phyloP scores from a whole-genome alignment of 2,888 invertebrate genomes.

The Cheilosia grossa region DNA sequence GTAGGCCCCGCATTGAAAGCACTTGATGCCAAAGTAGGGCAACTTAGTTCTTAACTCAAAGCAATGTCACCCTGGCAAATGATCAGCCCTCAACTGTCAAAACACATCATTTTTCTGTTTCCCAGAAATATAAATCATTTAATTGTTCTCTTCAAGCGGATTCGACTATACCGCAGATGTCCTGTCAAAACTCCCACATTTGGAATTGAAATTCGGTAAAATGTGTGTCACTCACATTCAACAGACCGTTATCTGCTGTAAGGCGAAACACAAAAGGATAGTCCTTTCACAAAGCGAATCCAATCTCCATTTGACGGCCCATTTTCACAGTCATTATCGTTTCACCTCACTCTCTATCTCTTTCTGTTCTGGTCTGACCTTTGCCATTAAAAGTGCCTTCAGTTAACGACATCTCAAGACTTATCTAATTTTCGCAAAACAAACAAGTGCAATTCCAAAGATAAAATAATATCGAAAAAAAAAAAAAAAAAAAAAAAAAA shows the following conservation, averaged over 20 bases:
- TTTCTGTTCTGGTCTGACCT: background rate
- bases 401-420: background rate
- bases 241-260: background rate
- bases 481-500: no score
- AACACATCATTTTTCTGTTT: no score
- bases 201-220: no score
- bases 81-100: no score
- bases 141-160: no score
- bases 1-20: no score
- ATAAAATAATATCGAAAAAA: background rate
- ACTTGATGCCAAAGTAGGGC: no score
- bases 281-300: background rate
- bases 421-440: background rate
- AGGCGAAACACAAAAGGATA: background rate
- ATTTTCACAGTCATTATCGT: background rate
- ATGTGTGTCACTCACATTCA: background rate
- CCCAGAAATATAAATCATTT: no score
- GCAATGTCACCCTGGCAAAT: no score
- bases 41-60: no score
- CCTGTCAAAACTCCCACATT: no score
- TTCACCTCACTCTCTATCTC: background rate
- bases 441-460: background rate
- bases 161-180: no score
- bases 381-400: background rate
- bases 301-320: constrained; percentile 1